Evolutionary conservation across 2,888 invertebrate genomes (phyloP).

Genomic region (Sinotaia quadrata): DNA sequence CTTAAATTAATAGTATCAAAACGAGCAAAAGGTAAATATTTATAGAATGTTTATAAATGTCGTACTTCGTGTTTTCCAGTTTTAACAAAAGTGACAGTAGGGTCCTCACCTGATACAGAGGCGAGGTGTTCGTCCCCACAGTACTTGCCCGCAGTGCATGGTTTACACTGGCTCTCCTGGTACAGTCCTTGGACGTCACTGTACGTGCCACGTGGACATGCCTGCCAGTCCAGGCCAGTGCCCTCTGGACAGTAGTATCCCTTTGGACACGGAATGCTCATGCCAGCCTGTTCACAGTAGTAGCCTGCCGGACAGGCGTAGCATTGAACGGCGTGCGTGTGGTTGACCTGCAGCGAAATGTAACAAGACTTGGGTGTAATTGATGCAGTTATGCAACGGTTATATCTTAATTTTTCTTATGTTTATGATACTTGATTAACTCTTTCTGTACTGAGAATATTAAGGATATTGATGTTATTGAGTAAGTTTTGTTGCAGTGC

Average conservation of each 20-base stretch:
- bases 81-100: not conserved
- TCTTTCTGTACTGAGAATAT: no score
- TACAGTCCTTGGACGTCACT: constrained; percentile 61
- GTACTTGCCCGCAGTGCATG: constrained; percentile 66
- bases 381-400: not conserved
- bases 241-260: constrained; percentile 69
- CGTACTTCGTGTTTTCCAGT: not conserved
- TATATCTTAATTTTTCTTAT: not conserved
- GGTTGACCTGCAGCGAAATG: constrained; percentile 64
- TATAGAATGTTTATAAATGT: not conserved
- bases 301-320: constrained; percentile 66
- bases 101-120: constrained; percentile 55
- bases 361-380: no score
- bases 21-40: not conserved
- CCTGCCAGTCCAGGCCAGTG: constrained; percentile 65
- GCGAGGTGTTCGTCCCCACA: constrained; percentile 65
- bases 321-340: constrained; percentile 65
- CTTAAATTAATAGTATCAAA: no score
- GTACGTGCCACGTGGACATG: constrained; percentile 69
- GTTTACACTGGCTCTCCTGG: constrained; percentile 61
- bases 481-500: no score
- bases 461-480: no score
- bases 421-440: no score
- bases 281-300: constrained; percentile 62
- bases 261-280: constrained; percentile 59